phyloP scores from a whole-genome alignment of 2,797 vertebrate species.

The Zonotrichia albicollis region DNA sequence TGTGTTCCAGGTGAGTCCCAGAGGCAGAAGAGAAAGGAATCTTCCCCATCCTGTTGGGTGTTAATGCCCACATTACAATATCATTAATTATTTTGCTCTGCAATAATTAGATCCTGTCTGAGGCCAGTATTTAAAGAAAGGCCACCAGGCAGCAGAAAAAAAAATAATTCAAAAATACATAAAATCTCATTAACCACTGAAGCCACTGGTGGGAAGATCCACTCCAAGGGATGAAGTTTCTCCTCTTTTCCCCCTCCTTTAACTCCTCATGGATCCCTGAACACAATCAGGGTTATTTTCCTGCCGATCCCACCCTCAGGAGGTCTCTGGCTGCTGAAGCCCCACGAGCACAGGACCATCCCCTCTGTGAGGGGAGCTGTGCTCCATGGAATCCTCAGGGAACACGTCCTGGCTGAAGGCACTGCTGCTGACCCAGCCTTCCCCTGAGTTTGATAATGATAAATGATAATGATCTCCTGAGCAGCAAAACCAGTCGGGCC shows the following conservation, averaged over 20 bases:
- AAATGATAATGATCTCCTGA: neutral
- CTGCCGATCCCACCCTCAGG: neutral
- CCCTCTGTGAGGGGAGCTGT: neutral
- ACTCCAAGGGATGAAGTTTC: neutral
- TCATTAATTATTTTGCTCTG: too few relatives aligned
- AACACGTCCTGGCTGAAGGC: rapidly evolving
- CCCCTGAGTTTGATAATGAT: neutral
- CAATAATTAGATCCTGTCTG: too few relatives aligned
- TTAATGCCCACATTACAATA: too few relatives aligned
- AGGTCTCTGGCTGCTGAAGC: neutral
- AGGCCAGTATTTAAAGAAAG: too few relatives aligned
- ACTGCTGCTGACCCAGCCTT: neutral
- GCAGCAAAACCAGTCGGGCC: neutral
- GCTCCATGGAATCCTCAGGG: neutral
- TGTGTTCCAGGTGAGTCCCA: too few relatives aligned
- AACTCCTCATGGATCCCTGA: rapidly evolving
- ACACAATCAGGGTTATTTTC: neutral
- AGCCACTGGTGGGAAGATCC: neutral
- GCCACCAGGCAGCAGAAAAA: too few relatives aligned
- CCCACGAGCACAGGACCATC: neutral
- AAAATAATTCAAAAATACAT: too few relatives aligned
- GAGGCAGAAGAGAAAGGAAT: too few relatives aligned
- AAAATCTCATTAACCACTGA: too few relatives aligned
- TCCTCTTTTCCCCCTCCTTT: neutral
- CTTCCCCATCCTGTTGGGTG: too few relatives aligned